Evolutionary conservation across 2,113 vertebrate species (phyloP).

Genomic region (Limnothrissa miodon): DNA sequence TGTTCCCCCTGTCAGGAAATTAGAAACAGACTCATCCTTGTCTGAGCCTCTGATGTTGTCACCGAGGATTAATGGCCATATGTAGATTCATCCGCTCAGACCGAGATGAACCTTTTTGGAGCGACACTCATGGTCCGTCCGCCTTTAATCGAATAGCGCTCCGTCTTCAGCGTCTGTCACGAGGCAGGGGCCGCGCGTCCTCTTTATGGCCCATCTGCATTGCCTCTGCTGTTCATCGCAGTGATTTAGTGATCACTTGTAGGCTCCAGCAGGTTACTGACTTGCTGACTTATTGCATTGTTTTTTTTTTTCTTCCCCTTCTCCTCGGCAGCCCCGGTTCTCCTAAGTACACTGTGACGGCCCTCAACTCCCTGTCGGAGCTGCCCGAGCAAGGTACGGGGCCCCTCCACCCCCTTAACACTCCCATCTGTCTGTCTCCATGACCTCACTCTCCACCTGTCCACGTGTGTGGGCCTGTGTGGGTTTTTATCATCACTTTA

Average conservation of each 20-base stretch:
- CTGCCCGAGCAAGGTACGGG: constrained; percentile 55
- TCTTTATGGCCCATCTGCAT: neutral
- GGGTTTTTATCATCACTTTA: neutral
- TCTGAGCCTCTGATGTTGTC: constrained; percentile 5
- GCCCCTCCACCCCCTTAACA: neutral
- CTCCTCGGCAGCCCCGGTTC: constrained; percentile 57
- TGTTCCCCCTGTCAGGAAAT: neutral
- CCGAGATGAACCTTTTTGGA: neutral
- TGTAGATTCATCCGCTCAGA: neutral
- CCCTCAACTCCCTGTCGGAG: constrained; percentile 56
- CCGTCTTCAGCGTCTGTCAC: neutral
- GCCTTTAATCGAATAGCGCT: neutral
- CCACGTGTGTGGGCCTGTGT: neutral
- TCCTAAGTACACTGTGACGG: constrained; percentile 48
- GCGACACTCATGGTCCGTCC: neutral
- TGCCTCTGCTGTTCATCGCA: neutral
- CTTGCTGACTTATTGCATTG: neutral
- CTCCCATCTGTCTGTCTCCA: neutral
- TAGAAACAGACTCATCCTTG: neutral
- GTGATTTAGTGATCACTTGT: neutral
- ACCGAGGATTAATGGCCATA: neutral
- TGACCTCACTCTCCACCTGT: neutral
- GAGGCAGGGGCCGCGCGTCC: neutral
- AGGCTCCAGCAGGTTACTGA: neutral
- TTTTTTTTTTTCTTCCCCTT: neutral